These are phyloP conservation scores for Coelinius sp. DNA, from an alignment of 2,888 invertebrate genomes.

Conservation along the genomic window DNA sequence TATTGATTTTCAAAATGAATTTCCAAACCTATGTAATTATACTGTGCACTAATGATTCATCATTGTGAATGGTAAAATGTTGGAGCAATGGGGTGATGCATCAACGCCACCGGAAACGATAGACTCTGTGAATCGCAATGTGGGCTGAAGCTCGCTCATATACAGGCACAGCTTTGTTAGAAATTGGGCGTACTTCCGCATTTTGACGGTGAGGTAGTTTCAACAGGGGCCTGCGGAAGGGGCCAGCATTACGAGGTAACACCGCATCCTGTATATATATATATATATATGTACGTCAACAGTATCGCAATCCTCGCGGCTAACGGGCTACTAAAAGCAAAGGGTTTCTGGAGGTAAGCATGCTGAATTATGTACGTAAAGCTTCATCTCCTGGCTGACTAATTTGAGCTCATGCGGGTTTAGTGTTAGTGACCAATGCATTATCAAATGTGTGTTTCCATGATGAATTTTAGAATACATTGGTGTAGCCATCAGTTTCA, in stretches of 20 bases:
- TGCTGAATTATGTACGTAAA: constrained; percentile 55
- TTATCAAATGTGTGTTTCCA: constrained; percentile 46
- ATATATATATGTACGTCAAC: constrained; percentile 20
- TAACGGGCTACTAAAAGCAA: constrained; percentile 27
- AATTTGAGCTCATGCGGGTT: constrained; percentile 56
- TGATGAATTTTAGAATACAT: background rate
- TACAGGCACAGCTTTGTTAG: constrained; percentile 11
- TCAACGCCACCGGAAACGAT: background rate
- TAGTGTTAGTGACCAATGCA: constrained; percentile 49
- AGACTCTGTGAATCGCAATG: background rate
- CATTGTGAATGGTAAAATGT: background rate
- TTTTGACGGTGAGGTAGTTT: constrained; percentile 42
- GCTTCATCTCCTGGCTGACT: constrained; percentile 52
- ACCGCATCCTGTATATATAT: constrained; percentile 13
- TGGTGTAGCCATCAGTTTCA: too few relatives aligned
- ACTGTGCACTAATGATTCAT: background rate
- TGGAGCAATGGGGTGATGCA: background rate
- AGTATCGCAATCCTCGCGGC: constrained; percentile 30
- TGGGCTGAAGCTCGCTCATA: background rate
- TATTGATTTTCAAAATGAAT: constrained; percentile 15
- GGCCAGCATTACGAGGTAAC: background rate
- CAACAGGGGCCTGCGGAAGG: background rate
- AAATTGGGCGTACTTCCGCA: constrained; percentile 33
- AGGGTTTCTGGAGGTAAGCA: constrained; percentile 37
- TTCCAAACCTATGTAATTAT: background rate